Evolutionary conservation across 1,140 invertebrate genomes (phyloP), one percentile per base, ranked within the genome.

Genomic region (Galleria mellonella): DNA sequence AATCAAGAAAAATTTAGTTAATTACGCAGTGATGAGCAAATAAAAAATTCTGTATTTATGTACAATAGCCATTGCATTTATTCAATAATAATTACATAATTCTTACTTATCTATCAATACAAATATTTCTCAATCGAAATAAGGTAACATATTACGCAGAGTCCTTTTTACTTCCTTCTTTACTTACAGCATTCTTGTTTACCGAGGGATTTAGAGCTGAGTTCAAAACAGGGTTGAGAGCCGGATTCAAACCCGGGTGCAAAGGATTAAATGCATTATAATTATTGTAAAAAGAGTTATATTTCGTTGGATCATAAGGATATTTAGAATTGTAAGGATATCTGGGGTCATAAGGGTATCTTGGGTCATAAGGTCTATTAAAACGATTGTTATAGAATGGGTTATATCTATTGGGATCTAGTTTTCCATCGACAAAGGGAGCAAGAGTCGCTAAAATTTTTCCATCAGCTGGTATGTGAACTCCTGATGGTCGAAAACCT

Each of bases 401-500:
- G 43, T 66, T 62, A 31, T 71, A 72, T 5, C 54, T 51, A 39
- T 68, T 75, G 0, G 71, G 66, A 37, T 76, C 65, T 27, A 63
- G 31, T 47, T 55, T 43, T 10, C 54, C 13, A 30, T 50, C 54
- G 23, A 48, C 29, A 12, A 61, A 9, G 30, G 54, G 9, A 47
- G 33, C 0, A 38, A 31, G 11, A 63, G 56, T 15, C 4, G 59
- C 55, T 23, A 23, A 23, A 3, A 6, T 23, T 62, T 70, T 77
- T 8, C 79, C 74, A 41, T 73, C 62, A 5, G 75, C 67, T 0
- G 81, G 67, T 11, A 87, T 73, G 14, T 84, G 77, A 10, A 81
- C 60, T 4, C 69, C 76, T 4, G 74, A 71, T 33, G 79, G 77
- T 55, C 83, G 69, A 37, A 85, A 87, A 27, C 84, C 84, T 87